Conservation (phyloP, 2,888 invertebrate species). For the Celastrina argiolus region DNA sequence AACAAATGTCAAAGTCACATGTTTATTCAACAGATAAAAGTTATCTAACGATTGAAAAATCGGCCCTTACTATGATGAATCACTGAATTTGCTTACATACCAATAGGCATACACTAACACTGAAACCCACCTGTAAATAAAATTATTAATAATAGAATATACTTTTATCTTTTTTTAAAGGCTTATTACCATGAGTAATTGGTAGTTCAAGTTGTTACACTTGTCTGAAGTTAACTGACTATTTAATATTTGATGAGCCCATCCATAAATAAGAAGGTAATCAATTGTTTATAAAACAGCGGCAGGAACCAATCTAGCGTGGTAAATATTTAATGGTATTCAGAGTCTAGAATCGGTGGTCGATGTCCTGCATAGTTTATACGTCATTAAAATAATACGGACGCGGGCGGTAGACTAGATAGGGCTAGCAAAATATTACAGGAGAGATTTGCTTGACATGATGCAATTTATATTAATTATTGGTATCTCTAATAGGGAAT, state of each 20-base stretch:
- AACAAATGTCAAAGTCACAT: too few relatives aligned
- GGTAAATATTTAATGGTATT: constrained; percentile 19
- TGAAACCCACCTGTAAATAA: too few relatives aligned
- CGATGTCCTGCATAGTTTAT: constrained; percentile 12
- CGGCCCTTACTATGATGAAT: too few relatives aligned
- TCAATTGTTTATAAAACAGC: not conserved
- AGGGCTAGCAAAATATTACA: not conserved
- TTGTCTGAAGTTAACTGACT: constrained; percentile 1
- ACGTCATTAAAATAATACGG: constrained; percentile 27
- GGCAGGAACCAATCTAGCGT: constrained; percentile 11
- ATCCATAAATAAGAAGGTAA: not conserved
- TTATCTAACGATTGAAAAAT: too few relatives aligned
- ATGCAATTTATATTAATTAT: too few relatives aligned
- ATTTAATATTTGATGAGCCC: not conserved
- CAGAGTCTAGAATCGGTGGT: constrained; percentile 16
- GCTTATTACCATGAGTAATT: not conserved
- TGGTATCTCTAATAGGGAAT: too few relatives aligned
- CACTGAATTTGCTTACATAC: too few relatives aligned
- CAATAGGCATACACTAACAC: too few relatives aligned
- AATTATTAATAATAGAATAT: too few relatives aligned
- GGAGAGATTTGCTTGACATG: too few relatives aligned
- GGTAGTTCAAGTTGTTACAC: constrained; percentile 13
- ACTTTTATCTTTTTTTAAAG: not conserved
- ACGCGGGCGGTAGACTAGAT: constrained; percentile 21
- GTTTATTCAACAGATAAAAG: too few relatives aligned